Evolutionary conservation across 2,113 vertebrate species (phyloP), one percentile per base, ranked within the genome.

Genomic region (Bungarus multicinctus): DNA sequence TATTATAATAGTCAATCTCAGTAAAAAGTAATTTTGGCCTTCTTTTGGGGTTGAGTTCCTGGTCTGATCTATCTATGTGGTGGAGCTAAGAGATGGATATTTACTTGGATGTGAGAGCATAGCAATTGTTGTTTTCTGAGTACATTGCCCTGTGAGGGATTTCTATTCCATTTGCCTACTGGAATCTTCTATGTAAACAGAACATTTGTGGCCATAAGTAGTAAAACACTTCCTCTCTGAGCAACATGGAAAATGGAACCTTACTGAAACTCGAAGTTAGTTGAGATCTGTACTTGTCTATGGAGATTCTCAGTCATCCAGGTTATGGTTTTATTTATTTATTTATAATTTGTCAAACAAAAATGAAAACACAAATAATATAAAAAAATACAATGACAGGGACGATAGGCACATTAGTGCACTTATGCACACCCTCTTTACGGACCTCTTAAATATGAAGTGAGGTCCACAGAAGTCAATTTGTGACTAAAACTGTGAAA

Each of bases 231-330:
- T 20, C 69, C 18, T 52, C 1, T 53, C 18, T 87, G 0, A 0
- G 7, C 22, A 47, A 57, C 45, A 30, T 74, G 55, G 74, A 64
- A 58, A 16, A 57, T 52, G 22, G 16, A 0, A 18, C 0, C 3
- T 20, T 4, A 27, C 87, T 87, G 7, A 4, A 18, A 0, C 52
- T 54, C 92, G n/a, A n/a, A 69, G 14, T 91, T 90, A 9, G 0
- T 1, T 0, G 0, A 25, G 0, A 10, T 87, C 50, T 88, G 1
- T 0, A 34, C 14, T 64, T 91, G 23, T 85, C 34, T 53, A 93
- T 81, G 74, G 60, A 64, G 30, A 14, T 64, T 64, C 30, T 64
- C 60, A 64, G 60, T 14, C 30, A 14, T 64, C 27, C 27, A 64
- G 10, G 10, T 27, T 23, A 10, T 64, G 58, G 27, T 64, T 50